phyloP scores from a whole-genome alignment of 2,888 invertebrate genomes.

The Macrophya alboannulata region DNA sequence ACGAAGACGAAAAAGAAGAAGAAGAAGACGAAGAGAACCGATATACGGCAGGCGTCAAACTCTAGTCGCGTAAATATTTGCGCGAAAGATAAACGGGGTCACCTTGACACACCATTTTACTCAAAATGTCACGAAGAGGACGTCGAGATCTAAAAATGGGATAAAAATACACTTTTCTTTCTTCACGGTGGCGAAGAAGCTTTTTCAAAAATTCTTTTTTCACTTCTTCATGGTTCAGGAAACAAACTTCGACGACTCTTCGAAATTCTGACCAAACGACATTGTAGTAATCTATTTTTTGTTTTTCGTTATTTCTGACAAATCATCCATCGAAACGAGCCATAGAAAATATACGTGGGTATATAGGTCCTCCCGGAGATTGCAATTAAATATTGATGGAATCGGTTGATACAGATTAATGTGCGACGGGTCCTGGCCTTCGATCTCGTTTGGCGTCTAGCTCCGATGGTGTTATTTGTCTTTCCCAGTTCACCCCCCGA shows the following conservation, averaged over 20 bases:
- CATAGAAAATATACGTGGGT: neutral
- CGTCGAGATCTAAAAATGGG: neutral
- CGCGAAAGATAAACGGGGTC: slow-evolving; percentile 45
- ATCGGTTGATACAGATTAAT: slow-evolving; percentile 78
- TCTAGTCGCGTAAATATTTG: slow-evolving; percentile 52
- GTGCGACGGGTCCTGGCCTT: slow-evolving; percentile 62
- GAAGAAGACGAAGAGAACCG: slow-evolving; percentile 1
- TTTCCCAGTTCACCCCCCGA: slow-evolving; percentile 16
- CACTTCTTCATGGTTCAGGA: neutral
- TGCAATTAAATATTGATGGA: slow-evolving; percentile 79
- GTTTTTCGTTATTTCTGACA: neutral
- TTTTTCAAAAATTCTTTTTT: neutral
- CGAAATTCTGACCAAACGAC: neutral
- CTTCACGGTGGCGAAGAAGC: neutral
- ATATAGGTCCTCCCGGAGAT: slow-evolving; percentile 64
- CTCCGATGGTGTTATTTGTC: slow-evolving; percentile 49
- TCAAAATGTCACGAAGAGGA: slow-evolving; percentile 44
- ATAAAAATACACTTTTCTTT: slow-evolving; percentile 9
- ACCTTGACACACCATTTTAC: slow-evolving; percentile 42
- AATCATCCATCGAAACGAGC: neutral
- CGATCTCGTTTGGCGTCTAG: slow-evolving; percentile 52
- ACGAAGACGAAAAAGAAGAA: slow-evolving; percentile 12
- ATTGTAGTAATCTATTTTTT: neutral
- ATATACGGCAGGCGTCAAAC: slow-evolving; percentile 45
- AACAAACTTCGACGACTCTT: neutral